Conservation (phyloP, 2,888 invertebrate species). For the Theretra japonica region DNA sequence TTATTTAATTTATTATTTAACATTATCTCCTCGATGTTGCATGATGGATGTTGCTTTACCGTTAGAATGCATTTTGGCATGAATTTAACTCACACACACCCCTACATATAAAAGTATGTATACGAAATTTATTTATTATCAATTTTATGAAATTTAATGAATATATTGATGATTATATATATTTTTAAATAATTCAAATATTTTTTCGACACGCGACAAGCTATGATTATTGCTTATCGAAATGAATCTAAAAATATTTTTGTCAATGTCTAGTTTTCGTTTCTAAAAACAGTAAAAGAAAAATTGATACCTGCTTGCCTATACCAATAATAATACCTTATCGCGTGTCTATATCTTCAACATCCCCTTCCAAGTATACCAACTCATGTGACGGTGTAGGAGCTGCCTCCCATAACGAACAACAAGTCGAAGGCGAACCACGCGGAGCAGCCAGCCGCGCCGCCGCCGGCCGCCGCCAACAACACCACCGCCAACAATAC, state of each 20-base stretch:
- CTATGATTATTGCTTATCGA: not conserved
- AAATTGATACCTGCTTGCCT: not conserved
- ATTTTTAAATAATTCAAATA: slow-evolving; percentile 31
- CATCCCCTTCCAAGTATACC: not conserved
- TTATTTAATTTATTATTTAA: slow-evolving; percentile 56
- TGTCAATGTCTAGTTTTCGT: not conserved
- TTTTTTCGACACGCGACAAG: not conserved
- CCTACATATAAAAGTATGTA: slow-evolving; percentile 42
- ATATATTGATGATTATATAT: slow-evolving; percentile 38
- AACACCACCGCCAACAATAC: slow-evolving; percentile 69
- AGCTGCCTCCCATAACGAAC: slow-evolving; percentile 78
- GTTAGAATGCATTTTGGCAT: slow-evolving; percentile 75
- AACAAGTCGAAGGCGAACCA: slow-evolving; percentile 68
- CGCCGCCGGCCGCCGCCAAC: slow-evolving; percentile 50
- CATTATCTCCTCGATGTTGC: slow-evolving; percentile 72
- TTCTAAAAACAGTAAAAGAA: not conserved
- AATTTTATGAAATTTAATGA: slow-evolving; percentile 37
- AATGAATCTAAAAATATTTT: not conserved
- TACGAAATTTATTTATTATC: slow-evolving; percentile 31
- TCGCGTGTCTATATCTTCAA: not conserved
- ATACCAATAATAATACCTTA: slow-evolving; percentile 3
- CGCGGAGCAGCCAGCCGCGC: slow-evolving; percentile 54
- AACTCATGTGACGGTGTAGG: slow-evolving; percentile 55
- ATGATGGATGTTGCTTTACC: slow-evolving; percentile 78
- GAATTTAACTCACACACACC: slow-evolving; percentile 50